phyloP scores from a whole-genome alignment of 2,888 invertebrate genomes.

The Ornithoptera alexandrae region DNA sequence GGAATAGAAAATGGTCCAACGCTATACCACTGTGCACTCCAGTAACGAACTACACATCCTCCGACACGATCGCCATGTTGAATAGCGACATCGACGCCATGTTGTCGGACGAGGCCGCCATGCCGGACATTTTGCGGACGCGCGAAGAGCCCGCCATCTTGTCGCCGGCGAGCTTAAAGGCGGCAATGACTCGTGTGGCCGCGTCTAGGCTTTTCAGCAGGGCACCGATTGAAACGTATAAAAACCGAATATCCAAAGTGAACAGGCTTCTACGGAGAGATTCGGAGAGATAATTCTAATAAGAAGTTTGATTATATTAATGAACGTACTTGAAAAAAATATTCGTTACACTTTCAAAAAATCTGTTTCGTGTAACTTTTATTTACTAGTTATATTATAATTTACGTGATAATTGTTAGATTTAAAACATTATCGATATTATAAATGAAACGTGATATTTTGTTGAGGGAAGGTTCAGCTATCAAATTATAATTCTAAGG shows the following conservation, averaged over 20 bases:
- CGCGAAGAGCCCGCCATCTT: conserved; percentile 71
- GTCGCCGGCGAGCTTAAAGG: conserved; percentile 67
- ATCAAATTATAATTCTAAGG: no score
- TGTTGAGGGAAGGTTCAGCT: no score
- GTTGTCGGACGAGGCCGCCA: conserved; percentile 60
- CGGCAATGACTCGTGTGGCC: conserved; percentile 67
- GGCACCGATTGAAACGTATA: conserved; percentile 65
- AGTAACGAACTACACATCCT: conserved; percentile 62
- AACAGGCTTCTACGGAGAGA: conserved; percentile 66
- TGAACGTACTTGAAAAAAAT: no score
- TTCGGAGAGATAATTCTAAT: conserved; percentile 64
- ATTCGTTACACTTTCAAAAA: no score
- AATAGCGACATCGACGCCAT: conserved; percentile 73
- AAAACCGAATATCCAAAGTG: conserved; percentile 65
- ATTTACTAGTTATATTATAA: no score
- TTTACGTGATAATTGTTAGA: no score
- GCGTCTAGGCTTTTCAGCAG: conserved; percentile 57
- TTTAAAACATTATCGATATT: no score
- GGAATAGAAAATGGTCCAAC: conserved; percentile 92
- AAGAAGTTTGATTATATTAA: conserved; percentile 8
- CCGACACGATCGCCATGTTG: conserved; percentile 65
- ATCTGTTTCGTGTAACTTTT: no score
- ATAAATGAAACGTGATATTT: no score
- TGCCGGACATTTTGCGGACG: conserved; percentile 60
- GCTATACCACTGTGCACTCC: conserved; percentile 88